Conservation (phyloP, 2,113 vertebrate genomes). For the Gadus macrocephalus region DNA sequence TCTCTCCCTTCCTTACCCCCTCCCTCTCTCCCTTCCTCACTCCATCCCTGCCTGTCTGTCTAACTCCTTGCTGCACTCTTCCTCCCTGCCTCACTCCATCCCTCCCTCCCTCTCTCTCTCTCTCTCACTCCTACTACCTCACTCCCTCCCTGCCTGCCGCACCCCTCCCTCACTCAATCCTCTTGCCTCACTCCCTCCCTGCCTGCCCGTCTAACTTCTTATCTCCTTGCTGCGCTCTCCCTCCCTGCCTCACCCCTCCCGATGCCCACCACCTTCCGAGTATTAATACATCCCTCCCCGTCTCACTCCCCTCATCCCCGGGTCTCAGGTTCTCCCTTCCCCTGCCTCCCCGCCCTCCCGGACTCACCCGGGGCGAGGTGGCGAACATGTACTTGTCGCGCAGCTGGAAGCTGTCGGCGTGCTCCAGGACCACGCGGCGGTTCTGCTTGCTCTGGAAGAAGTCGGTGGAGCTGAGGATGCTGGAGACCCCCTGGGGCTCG, state of each 20-base stretch:
- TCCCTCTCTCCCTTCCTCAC: not conserved
- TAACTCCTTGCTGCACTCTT: not conserved
- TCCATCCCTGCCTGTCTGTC: not conserved
- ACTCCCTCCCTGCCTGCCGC: not conserved
- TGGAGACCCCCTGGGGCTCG: slow-evolving; percentile 86
- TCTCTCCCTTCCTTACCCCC: no score
- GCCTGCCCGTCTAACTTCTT: not conserved
- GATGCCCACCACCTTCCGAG: no score
- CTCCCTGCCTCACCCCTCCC: no score
- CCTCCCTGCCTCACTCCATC: not conserved
- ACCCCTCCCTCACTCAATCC: no score
- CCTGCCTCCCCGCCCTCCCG: no score
- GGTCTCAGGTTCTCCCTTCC: not conserved
- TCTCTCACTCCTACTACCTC: no score
- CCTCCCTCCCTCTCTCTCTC: not conserved
- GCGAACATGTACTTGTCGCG: slow-evolving; percentile 97
- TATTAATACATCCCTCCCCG: no score
- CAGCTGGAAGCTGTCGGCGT: slow-evolving; percentile 90
- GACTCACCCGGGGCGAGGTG: slow-evolving; percentile 83
- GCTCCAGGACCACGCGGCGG: slow-evolving; percentile 84
- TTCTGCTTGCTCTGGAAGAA: slow-evolving; percentile 93
- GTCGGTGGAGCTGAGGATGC: slow-evolving; percentile 86
- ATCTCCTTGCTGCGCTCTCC: no score
- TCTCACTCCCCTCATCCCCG: not conserved
- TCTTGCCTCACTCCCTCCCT: no score